Evolutionary conservation across 1,140 invertebrate genomes (phyloP), one percentile per base, ranked within the genome.

Genomic region (Aphelinus atriplicis): DNA sequence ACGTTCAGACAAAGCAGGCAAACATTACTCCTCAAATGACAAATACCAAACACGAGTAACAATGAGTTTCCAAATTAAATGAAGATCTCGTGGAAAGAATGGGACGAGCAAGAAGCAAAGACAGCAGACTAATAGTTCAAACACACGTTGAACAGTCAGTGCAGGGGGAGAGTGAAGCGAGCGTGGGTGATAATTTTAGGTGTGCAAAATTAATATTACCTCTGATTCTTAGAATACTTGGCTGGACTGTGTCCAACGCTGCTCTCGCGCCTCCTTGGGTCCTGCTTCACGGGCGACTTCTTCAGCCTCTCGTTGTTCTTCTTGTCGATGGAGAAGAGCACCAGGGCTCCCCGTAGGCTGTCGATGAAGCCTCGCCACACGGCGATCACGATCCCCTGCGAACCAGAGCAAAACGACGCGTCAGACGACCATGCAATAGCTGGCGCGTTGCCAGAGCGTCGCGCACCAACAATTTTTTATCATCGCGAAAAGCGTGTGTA

Each of bases 281-380:
- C 88, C 71, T 82, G 79, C 77, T 84, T 88, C 9, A 89, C 88
- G 1, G 90, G 90, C 63, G 87, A 88, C 78, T 88, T 89, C 65
- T 83, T 85, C 9, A 89, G 87, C 75, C 89, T 87, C 80, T 93
- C 90, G 84, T 92, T 92, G 65, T 93, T 92, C 83, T 91, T 90
- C 85, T 92, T 92, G 82, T 94, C 92, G 84, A 94, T 89, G 84
- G 92, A 92, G 84, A 93, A 91, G 79, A 94, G 84, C 60, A 92
- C 90, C 64, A 91, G 84, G 73, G 91, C 90, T 74, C 93, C 93
- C 79, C 90, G 90, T 62, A 94, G 86, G 84, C 93, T 94, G 84
- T 94, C 93, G 70, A 90, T 84, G 78, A 92, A 89, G 1, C 93
- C 93, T 83, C 89, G 90, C 69, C 90, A 88, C 78, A 93, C 85